Evolutionary conservation across 2,797 vertebrate genomes (phyloP).

Genomic region (Pipistrellus pygmaeus): DNA sequence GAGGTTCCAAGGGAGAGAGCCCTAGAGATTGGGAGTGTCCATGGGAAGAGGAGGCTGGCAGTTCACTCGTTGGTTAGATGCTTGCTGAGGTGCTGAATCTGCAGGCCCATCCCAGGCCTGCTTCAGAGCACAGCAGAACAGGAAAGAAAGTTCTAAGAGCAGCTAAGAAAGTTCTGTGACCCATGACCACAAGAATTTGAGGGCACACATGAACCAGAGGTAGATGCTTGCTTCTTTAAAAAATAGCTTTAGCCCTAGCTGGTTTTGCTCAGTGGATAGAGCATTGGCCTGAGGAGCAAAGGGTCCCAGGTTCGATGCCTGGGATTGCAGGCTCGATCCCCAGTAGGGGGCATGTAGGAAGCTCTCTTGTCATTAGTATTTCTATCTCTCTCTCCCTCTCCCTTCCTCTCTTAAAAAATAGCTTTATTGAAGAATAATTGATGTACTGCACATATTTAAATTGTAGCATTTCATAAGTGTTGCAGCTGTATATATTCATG

Average conservation of each 20-base stretch:
- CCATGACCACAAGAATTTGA: neutral
- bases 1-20: neutral
- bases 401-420: too few relatives aligned
- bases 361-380: too few relatives aligned
- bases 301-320: too few relatives aligned
- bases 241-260: neutral
- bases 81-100: neutral
- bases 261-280: too few relatives aligned
- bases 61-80: neutral
- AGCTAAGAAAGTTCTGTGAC: neutral
- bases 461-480: neutral
- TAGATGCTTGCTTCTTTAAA: neutral
- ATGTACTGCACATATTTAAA: neutral
- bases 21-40: neutral
- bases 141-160: neutral
- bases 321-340: too few relatives aligned
- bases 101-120: neutral
- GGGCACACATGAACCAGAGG: neutral
- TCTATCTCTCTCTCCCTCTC: too few relatives aligned
- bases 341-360: too few relatives aligned
- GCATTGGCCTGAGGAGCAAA: too few relatives aligned
- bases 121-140: neutral
- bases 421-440: conserved; percentile 5
- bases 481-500: neutral
- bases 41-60: neutral